phyloP scores from a whole-genome alignment of 1,140 invertebrate genomes.

The Adoxophyes honmai region DNA sequence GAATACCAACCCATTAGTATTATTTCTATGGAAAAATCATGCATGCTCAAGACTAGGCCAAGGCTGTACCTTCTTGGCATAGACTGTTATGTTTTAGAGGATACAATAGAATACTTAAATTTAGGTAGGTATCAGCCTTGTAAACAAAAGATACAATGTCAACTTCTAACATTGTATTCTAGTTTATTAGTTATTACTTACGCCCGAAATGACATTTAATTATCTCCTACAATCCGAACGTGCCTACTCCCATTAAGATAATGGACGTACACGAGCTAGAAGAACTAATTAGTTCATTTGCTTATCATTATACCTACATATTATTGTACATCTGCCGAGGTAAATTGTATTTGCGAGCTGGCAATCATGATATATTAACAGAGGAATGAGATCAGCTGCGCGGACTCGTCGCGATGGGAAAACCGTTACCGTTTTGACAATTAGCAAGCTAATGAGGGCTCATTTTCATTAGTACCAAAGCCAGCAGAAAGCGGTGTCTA shows the following conservation, averaged over 20 bases:
- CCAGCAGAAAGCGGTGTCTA: neutral
- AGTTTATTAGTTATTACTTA: slow-evolving; percentile 5
- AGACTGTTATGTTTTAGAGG: too few relatives aligned
- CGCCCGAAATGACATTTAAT: slow-evolving; percentile 5
- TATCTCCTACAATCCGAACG: neutral
- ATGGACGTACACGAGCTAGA: neutral
- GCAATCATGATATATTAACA: neutral
- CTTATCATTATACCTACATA: too few relatives aligned
- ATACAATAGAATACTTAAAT: too few relatives aligned
- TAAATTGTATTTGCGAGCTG: neutral
- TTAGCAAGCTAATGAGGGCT: neutral
- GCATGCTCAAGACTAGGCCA: too few relatives aligned
- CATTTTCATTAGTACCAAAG: slow-evolving; percentile 3
- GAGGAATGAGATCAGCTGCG: neutral
- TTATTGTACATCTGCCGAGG: too few relatives aligned
- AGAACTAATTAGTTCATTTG: too few relatives aligned
- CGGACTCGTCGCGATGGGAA: neutral
- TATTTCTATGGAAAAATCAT: too few relatives aligned
- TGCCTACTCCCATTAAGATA: neutral
- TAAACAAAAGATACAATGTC: neutral
- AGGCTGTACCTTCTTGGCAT: too few relatives aligned
- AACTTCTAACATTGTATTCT: too few relatives aligned
- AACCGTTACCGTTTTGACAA: neutral
- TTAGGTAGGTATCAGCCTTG: neutral
- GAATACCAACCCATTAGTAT: too few relatives aligned